Base-by-base conservation (phyloP, 2,888 invertebrate genomes). In the Dysmachus trigonus region DNA sequence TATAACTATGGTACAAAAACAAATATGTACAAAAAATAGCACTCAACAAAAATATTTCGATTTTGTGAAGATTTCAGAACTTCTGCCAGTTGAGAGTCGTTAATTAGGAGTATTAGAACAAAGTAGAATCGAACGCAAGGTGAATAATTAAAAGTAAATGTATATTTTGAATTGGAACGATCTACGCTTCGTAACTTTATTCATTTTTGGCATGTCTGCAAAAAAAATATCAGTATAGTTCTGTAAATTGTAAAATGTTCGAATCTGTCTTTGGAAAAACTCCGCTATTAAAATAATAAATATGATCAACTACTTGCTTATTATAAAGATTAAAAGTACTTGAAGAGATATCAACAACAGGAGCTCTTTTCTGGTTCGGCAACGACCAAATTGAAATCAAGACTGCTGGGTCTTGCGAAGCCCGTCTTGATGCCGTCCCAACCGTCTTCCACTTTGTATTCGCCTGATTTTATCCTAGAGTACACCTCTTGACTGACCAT, bases 371-470 rank as follows among this genome's bases (percentile, higher is more conserved):
- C 97, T 1, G 97, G 95, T 92, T 98, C 98, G 0, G 97, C 98
- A 92, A 98, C 97, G 74, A 96, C 95, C 88, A 98, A 93, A 93
- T 97, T 96, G 90, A 96, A 96, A 92, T 97, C 97, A 91, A 96
- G 93, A 87, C 96, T 96, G 88, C 95, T 96, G 31, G 96, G 96
- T 89, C 96, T 93, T 88, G 96, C 95, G 92, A 97, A 97, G 33
- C 98, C 98, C 41, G 97, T 96, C 92, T 98, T 98, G 85, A 99
- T 98, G 5, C 99, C 98, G 90, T 99, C 98, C 98, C 98, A 98
- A 15, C 98, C 98, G 88, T 98, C 98, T 90, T 97, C 97, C 1
- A 97, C 95, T 91, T 96, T 96, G 91, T 98, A 98, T 93, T 98
- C 97, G 18, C 98, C 98, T 15, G 95, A 96, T 90, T 97, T 96